Base-by-base conservation (phyloP, 2,797 vertebrate genomes). In the Pyrocephalus nanus region DNA sequence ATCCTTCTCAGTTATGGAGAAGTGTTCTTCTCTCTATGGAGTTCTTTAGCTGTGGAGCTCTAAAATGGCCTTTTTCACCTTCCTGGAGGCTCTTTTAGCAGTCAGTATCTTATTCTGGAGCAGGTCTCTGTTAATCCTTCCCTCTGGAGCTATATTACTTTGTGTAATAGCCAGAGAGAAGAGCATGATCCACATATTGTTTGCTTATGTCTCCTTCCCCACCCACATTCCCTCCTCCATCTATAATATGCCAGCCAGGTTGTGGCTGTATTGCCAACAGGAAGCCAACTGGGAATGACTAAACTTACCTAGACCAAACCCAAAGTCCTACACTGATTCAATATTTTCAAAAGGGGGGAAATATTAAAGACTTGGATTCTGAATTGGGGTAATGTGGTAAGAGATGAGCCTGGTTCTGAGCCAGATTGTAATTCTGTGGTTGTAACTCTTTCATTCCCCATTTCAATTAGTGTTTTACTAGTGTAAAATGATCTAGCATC, bases 141-240 rank as follows among this genome's bases (percentile, higher is more conserved):
- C 86, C 88, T 65, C 43, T 88, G 80, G 70, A 88, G 58, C 40
- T 92, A 13, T 67, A 94, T 92, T 75, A 57, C 34, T 88, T 86
- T 42, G 29, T 92, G 45, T 83, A 92, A 74, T 36, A 93, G 36
- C 60, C 60, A 64, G 69, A 88, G 57, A 67, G 50, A 94, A 55
- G 42, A 57, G 80, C 88, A 65, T 69, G 50, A 81, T 73, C 32
- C 32, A 78, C 65, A 71, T 21, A 61, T 53, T 64, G 73, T 42
- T 88, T 60, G 16, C 29, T 92, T 86, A 17, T 71, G 11, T 71
- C 36, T 80, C 17, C 12, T 75, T 93, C 36, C 15, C 30, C 48
- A 45, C 21, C 22, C 20, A 64, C 75, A 20, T n/a, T 58, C 17
- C 36, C 22, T 70, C 21, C 48, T 40, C 30, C 75, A 77, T 45